Evolutionary conservation across 2,113 vertebrate genomes (phyloP), one percentile per base, ranked within the genome.

Genomic region (Serinus canaria): DNA sequence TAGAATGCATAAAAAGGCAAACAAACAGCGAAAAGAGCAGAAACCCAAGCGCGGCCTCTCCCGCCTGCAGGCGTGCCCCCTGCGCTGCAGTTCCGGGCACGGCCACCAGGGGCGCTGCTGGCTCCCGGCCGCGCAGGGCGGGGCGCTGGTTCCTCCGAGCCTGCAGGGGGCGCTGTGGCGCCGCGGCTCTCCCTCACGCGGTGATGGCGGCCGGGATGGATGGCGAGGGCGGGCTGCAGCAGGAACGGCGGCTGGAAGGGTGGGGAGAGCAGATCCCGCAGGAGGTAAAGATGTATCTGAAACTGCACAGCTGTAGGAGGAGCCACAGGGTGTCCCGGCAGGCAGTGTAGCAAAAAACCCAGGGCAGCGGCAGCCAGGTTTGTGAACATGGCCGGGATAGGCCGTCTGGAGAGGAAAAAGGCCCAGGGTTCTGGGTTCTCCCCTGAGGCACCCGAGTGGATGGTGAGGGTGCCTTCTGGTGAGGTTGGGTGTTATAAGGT

Each of bases 331-430:
- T 41, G 75, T 62, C 22, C 35, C 1, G 1, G 46, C 22, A 49
- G n/a, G 44, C 12, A 12, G n/a, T 2, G 20, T 11, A 24, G 22
- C 3, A 15, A 21, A 76, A 50, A 27, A 4, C 5, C 3, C 7
- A 1, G 27, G 30, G 58, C 16, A 6, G 25, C 2, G 15, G 35
- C 7, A 12, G n/a, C 11, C 2, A 0, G 8, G 14, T 2, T 41
- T 3, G 4, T 7, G 2, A 78, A 27, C 22, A 3, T 6, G 22
- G 37, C 13, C 0, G 0, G 6, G 11, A 52, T 10, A 27, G 23
- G 47, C 13, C 6, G 1, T 9, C 11, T 27, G 15, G 24, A n/a
- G 18, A 8, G 3, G 18, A 27, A n/a, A 13, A 55, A 13, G 19
- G 46, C 23, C 20, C 6, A 15, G 35, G 10, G 58, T 11, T 7